phyloP scores from a whole-genome alignment of 2,113 vertebrate genomes.

The Tetrao urogallus region DNA sequence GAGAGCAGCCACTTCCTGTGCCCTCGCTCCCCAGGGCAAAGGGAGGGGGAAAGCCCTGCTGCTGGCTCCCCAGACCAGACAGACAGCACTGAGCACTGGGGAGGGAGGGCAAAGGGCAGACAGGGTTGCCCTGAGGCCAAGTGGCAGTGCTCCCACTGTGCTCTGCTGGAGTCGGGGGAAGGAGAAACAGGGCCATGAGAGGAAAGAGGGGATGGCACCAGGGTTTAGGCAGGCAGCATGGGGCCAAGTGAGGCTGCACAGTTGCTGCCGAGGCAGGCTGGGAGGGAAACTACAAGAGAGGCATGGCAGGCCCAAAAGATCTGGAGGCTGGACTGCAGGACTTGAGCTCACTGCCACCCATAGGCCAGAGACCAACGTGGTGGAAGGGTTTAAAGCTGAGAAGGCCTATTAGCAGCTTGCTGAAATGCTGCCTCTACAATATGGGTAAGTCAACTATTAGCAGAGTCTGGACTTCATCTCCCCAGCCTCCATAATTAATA shows the following conservation, averaged over 20 bases:
- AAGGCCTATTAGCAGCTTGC: conserved; percentile 14
- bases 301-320: background rate
- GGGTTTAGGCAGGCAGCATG: background rate
- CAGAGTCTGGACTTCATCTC: conserved; percentile 28
- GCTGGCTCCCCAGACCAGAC: accelerated
- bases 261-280: background rate
- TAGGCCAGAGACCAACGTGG: background rate
- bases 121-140: background rate
- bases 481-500: conserved; percentile 60
- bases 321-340: too few relatives aligned
- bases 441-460: conserved; percentile 5
- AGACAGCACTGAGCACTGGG: accelerated
- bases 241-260: background rate
- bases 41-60: background rate
- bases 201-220: background rate
- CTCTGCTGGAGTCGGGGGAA: background rate
- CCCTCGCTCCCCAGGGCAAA: accelerated
- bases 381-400: background rate
- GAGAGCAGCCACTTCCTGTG: background rate
- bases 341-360: background rate
- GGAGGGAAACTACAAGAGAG: background rate
- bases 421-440: background rate
- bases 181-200: background rate
- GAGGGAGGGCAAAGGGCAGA: conserved; percentile 46
- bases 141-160: background rate